A percentile compares a stretch with the other conserved stretches of the same genome.
phyloP scores from a whole-genome alignment of 2,797 vertebrate species.

The Tenualosa thibaudeaui region DNA sequence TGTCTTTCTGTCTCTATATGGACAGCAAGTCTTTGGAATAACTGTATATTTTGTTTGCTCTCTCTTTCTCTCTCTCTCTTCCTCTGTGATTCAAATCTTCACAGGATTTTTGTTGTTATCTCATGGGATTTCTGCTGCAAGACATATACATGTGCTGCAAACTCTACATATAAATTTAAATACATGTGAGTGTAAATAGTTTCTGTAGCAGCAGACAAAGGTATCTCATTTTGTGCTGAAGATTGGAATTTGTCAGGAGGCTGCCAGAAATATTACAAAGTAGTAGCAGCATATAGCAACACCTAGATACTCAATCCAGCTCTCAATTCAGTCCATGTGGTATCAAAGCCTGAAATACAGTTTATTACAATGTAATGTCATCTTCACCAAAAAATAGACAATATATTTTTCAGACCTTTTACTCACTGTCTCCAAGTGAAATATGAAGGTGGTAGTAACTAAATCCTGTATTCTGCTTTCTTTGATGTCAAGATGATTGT shows the following conservation, averaged over 20 bases:
- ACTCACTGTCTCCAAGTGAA: background rate
- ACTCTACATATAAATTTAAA: background rate
- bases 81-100: slow-evolving; percentile 16
- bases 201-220: background rate
- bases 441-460: background rate
- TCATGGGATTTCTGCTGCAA: background rate
- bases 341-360: background rate
- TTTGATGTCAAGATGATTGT: background rate
- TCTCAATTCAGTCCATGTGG: background rate
- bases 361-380: background rate
- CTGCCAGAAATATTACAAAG: background rate
- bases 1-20: background rate
- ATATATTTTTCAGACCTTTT: background rate
- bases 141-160: background rate
- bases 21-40: background rate
- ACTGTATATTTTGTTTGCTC: background rate
- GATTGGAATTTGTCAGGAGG: background rate
- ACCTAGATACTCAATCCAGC: background rate
- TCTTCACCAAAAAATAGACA: background rate
- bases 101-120: background rate
- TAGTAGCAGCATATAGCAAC: background rate
- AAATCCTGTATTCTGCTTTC: background rate
- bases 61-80: background rate
- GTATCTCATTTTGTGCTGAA: slow-evolving; percentile 29
- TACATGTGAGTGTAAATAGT: slow-evolving; percentile 29